Base-by-base conservation (phyloP, 2,113 vertebrate genomes). In the Microtus ochrogaster region DNA sequence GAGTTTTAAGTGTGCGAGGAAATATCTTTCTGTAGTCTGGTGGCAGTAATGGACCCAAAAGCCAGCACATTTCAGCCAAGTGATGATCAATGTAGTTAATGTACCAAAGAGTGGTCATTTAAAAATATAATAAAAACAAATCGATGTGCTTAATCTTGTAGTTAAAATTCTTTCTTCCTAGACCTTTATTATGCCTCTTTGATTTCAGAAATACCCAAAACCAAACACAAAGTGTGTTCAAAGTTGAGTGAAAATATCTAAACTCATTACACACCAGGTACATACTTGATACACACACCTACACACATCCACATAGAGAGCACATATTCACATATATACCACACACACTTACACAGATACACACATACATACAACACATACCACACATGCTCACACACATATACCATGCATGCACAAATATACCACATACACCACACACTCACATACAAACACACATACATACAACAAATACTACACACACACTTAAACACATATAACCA, bases 91-190 rank as follows among this genome's bases (percentile, higher is more conserved):
- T 63, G 21, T 6, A 89, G 39, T 22, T 41, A 84, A 70, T 58
- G n/a, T 92, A 47, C 68, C 66, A 72, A 39, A 52, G 93, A n/a
- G 66, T 28, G 58, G 26, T 85, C 24, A 26, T 55, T 52, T 28
- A 68, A 88, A 72, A 96, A 88, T 68, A 68, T 47, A 68, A 91
- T 10, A 44, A 47, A 84, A 68, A 83, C 26, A 81, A 85, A 55
- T 39, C n/a, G 9, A 61, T 83, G 79, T 33, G 7, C 39, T 79
- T 79, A 89, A 70, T 12, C 11, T 6, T 73, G 4, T 73, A 61
- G 26, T 77, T 93, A 92, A 92, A 95, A 78, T 83, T 19, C 16
- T 85, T 93, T 17, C 70, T 91, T 82, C 16, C 28, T 83, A 89
- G n/a, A 65, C 0, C 2, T 91, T 90, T 83, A 92, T 7, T 90